Percentiles rank a stretch among this genome's conserved stretches.
These are phyloP conservation scores for Lycaena phlaeas DNA, from an alignment of 2,888 invertebrate genomes.

Conservation along the genomic window DNA sequence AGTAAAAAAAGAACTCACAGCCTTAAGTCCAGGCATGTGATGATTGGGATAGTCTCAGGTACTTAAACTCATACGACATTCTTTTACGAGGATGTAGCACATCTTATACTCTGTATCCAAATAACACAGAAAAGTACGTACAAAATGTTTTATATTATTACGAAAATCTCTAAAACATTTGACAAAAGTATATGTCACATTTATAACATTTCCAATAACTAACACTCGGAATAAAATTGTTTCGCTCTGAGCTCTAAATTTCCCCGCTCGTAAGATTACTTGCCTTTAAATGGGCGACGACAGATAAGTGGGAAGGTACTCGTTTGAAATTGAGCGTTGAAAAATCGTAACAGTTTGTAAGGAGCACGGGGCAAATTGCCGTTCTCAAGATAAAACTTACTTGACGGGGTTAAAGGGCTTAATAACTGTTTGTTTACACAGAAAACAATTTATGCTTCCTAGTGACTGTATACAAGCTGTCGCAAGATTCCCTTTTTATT, in stretches of 20 bases:
- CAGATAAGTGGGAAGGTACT: constrained; percentile 14
- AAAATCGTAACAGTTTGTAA: constrained; percentile 14
- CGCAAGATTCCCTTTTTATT: too few relatives aligned
- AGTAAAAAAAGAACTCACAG: too few relatives aligned
- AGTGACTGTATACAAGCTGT: too few relatives aligned
- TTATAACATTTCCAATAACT: background rate
- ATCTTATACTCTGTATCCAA: too few relatives aligned
- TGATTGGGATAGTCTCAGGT: too few relatives aligned
- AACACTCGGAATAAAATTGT: constrained; percentile 6
- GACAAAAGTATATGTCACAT: too few relatives aligned
- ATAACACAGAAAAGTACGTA: too few relatives aligned
- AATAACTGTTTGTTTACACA: too few relatives aligned
- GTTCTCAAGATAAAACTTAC: constrained; percentile 4
- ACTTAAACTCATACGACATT: background rate
- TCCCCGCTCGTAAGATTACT: constrained; percentile 9
- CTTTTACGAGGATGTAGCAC: background rate
- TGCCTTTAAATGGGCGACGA: constrained; percentile 12
- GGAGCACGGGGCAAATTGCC: constrained; percentile 10
- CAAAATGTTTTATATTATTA: too few relatives aligned
- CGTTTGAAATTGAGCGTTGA: constrained; percentile 15
- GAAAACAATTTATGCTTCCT: too few relatives aligned
- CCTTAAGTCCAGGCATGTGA: too few relatives aligned
- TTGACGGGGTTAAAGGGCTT: constrained; percentile 9
- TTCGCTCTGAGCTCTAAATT: constrained; percentile 6
- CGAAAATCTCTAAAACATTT: too few relatives aligned